Evolutionary conservation across 2,888 invertebrate genomes (phyloP), one percentile per base, ranked within the genome.

Genomic region (Fragum sueziense): DNA sequence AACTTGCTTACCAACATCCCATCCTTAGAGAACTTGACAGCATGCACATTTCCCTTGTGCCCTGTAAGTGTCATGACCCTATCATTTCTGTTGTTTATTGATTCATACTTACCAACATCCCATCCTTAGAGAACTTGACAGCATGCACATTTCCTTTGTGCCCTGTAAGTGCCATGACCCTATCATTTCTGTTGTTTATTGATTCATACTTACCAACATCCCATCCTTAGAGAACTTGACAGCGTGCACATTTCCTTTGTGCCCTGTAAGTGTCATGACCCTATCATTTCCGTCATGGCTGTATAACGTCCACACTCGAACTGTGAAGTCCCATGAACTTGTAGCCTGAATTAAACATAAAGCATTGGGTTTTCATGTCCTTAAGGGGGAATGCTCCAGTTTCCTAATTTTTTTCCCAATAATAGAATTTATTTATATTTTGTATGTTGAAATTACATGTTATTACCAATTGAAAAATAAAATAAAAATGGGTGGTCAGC

Each of bases 281-380:
- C 69, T 73, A 57, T 87, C 84, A 11, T 33, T 22, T 0, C 79
- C 83, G 57, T 83, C 80, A 31, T 72, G 61, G 31, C 79, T 80
- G 14, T 85, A 61, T n/a, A 91, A 73, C 3, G 82, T 86, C 92
- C 92, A 93, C 14, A 93, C 78, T 25, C 90, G 84, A 0, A 92
- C 90, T 9, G 89, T 89, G 74, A 89, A 89, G 76, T 93, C 93
- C 92, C 92, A 92, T 0, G 91, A 92, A 6, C 92, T 92, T 17
- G 92, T 91, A 0, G 92, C 92, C 92, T 92, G 74, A 7, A 74
- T n/a, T n/a, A 82, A 72, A 34, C 9, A 76, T n/a, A 52, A 52
- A 11, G 11, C 25, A 54, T 2, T 54, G 25, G 3, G 2, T 54
- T 2, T 54, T 25, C 2, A 22, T 54, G 22, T 11, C 2, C 54